Conservation (phyloP, 2,888 invertebrate species). For the Calephelis perditalis region DNA sequence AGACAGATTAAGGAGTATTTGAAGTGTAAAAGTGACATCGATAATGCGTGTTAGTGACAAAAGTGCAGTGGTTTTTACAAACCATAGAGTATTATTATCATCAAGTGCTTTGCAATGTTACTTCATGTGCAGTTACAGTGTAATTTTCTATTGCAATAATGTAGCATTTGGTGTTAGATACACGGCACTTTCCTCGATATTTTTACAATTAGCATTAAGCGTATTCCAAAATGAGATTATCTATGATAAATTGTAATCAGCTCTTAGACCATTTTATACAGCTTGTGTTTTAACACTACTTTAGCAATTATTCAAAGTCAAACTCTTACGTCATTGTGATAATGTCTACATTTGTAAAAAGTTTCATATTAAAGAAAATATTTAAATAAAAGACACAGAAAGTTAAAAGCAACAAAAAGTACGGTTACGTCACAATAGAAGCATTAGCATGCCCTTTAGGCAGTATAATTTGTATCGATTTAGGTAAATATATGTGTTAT, state of each 20-base stretch:
- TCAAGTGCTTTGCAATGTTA: conserved; percentile 15
- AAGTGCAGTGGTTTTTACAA: conserved; percentile 59
- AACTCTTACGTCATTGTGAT: conserved; percentile 72
- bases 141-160: conserved; percentile 17
- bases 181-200: conserved; percentile 31
- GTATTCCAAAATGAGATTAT: conserved; percentile 29
- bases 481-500: conserved; percentile 40
- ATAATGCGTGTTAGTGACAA: conserved; percentile 56
- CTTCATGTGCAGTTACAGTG: conserved; percentile 9
- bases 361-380: conserved; percentile 46
- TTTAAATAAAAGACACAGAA: conserved; percentile 58
- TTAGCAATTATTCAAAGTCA: conserved; percentile 72
- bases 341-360: conserved; percentile 56
- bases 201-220: conserved; percentile 25
- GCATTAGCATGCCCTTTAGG: conserved; percentile 69
- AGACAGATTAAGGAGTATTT: conserved; percentile 48
- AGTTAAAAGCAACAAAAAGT: conserved; percentile 58
- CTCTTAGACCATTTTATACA: conserved; percentile 40
- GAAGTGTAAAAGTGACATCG: conserved; percentile 42
- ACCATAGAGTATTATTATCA: conserved; percentile 25
- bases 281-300: conserved; percentile 51
- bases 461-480: conserved; percentile 49
- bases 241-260: conserved; percentile 22
- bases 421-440: conserved; percentile 58
- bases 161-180: conserved; percentile 1